These are phyloP conservation scores for Cynoglossus semilaevis DNA, from an alignment of 2,113 vertebrate genomes.

Conservation along the genomic window DNA sequence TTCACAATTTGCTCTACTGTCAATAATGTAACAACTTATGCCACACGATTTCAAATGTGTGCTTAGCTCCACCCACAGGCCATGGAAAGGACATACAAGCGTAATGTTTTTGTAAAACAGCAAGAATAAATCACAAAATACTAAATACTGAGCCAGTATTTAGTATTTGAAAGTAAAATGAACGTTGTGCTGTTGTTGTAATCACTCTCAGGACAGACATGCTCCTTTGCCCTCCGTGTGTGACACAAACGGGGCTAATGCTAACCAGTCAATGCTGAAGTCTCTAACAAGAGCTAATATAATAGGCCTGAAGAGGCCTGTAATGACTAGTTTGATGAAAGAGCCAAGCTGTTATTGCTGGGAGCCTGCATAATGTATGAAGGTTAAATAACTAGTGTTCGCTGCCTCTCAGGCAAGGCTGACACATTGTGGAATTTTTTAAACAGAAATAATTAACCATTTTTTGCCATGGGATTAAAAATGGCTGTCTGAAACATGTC, in stretches of 20 bases:
- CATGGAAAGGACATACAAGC: too few species aligned
- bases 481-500: conserved; percentile 1
- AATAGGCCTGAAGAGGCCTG: conserved; percentile 44
- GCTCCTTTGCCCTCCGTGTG: conserved; percentile 29
- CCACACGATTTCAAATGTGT: too few species aligned
- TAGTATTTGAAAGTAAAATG: too few species aligned
- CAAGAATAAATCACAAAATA: too few species aligned
- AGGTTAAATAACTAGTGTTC: conserved; percentile 55
- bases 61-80: too few species aligned
- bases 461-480: conserved; percentile 10
- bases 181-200: too few species aligned
- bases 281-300: conserved; percentile 56
- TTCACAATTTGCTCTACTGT: too few species aligned
- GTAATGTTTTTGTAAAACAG: too few species aligned
- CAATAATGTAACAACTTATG: too few species aligned
- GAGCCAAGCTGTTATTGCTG: conserved; percentile 24
- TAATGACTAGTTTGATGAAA: conserved; percentile 59
- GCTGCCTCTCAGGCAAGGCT: conserved; percentile 25
- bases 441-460: conserved; percentile 20
- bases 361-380: conserved; percentile 72
- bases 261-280: conserved; percentile 36
- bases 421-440: conserved; percentile 42
- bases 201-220: not conserved
- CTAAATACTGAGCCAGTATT: too few species aligned
- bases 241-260: conserved; percentile 15